phyloP scores from a whole-genome alignment of 2,797 vertebrate species.

The Iguana delicatissima region DNA sequence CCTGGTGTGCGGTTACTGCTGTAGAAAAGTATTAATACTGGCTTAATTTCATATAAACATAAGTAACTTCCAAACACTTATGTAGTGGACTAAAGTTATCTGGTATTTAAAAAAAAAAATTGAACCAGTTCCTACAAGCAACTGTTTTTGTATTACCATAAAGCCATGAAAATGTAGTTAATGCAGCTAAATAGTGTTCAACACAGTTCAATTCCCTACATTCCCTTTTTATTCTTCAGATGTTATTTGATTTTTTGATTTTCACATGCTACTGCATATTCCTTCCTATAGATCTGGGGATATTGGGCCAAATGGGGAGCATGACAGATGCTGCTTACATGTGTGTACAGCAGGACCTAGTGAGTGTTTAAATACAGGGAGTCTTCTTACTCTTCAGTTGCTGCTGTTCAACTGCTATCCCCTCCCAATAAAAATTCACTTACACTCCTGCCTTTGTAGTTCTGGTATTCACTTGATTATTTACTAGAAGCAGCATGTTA shows the following conservation, averaged over 20 bases:
- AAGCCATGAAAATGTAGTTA: constrained; percentile 79
- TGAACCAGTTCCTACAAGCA: constrained; percentile 81
- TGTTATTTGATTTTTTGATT: constrained; percentile 74
- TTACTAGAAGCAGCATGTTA: constrained; percentile 86
- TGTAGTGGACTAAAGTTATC: constrained; percentile 81
- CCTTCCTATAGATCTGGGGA: constrained; percentile 72
- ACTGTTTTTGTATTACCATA: constrained; percentile 84
- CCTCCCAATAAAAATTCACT: constrained; percentile 84
- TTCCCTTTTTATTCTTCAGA: constrained; percentile 74
- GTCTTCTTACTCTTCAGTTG: constrained; percentile 78
- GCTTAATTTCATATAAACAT: constrained; percentile 89
- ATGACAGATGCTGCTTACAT: constrained; percentile 69
- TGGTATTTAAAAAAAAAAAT: constrained; percentile 83
- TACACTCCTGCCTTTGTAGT: constrained; percentile 84
- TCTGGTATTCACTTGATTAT: constrained; percentile 85
- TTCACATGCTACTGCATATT: constrained; percentile 69
- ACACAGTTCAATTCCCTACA: constrained; percentile 74
- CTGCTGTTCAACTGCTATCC: constrained; percentile 84
- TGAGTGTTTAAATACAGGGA: constrained; percentile 67
- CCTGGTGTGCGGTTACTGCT: constrained; percentile 94
- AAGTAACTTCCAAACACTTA: constrained; percentile 84
- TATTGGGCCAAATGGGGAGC: constrained; percentile 72
- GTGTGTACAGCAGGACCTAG: constrained; percentile 66
- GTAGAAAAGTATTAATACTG: constrained; percentile 90
- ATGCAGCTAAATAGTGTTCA: constrained; percentile 78